Base-by-base conservation (phyloP, 2,797 vertebrate species). In the Poecilia wingei region DNA sequence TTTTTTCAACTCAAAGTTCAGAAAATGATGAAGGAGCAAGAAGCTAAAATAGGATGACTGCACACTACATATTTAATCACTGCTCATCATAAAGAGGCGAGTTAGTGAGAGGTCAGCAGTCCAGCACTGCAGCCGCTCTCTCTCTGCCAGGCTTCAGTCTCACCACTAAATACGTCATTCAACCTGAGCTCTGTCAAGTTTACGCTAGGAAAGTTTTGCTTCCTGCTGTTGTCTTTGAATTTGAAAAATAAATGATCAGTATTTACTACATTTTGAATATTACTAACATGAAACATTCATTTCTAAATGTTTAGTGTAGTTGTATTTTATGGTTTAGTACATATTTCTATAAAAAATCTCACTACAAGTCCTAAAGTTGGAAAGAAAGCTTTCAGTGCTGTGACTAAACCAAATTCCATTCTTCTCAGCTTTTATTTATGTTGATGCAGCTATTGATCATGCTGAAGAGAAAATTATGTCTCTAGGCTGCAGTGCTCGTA, bases 381-480 rank as follows among this genome's bases (percentile, higher is more conserved):
- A 71, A 82, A 86, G 72, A 77, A 70, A 57, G 76, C 36, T 75
- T 83, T 87, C 84, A 49, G 76, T 85, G 74, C 76, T n/a, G 66
- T 14, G 49, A 82, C 81, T 74, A 84, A 86, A 92, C 77, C 59
- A 81, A 92, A 93, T 80, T 64, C 81, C 77, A 92, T 95, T 91
- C 91, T 89, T 87, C 86, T 74, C 90, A 92, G 89, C 92, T 92
- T 95, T 95, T 95, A 93, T 93, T 93, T 89, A 86, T 94, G 92
- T 93, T 96, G 94, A 96, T 96, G 94, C 93, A 94, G 92, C 91
- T 95, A 97, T 97, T 96, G 96, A 97, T 97, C 95, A 95, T 83
- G 90, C 90, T 95, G 94, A 95, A 91, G 94, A 95, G 95, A 96
- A 97, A 97, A 97, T 96, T 86, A 96, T 96, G 95, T 96, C 95